These are phyloP conservation scores for Conistra vaccinii DNA, from an alignment of 2,888 invertebrate genomes.

Conservation along the genomic window DNA sequence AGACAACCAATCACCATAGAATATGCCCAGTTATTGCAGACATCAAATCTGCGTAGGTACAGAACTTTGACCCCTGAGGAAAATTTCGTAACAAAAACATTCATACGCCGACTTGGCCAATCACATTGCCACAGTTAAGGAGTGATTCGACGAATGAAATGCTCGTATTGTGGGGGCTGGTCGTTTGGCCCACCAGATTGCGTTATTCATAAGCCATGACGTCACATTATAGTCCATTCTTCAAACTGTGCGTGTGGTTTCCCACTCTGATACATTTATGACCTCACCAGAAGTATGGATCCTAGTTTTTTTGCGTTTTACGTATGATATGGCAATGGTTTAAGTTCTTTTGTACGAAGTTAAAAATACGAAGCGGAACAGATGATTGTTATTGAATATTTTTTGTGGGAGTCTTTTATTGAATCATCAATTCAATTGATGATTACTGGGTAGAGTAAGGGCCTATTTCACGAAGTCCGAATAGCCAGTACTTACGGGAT, in stretches of 20 bases:
- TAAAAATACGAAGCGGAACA: slow-evolving; percentile 31
- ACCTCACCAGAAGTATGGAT: slow-evolving; percentile 36
- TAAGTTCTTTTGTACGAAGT: slow-evolving; percentile 4
- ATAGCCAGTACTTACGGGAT: too few relatives aligned
- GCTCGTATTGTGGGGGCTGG: slow-evolving; percentile 48
- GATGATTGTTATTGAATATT: slow-evolving; percentile 2
- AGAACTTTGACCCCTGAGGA: slow-evolving; percentile 26
- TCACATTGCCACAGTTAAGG: slow-evolving; percentile 12
- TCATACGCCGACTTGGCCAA: slow-evolving; percentile 19
- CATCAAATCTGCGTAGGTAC: not conserved
- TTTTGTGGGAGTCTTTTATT: slow-evolving; percentile 8
- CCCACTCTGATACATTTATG: slow-evolving; percentile 24
- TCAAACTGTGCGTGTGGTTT: slow-evolving; percentile 31
- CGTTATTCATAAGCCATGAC: slow-evolving; percentile 49
- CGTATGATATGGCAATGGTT: slow-evolving; percentile 24
- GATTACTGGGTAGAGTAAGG: not conserved
- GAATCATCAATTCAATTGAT: slow-evolving; percentile 14
- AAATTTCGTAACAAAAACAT: slow-evolving; percentile 45
- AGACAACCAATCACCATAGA: not conserved
- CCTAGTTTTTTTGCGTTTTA: slow-evolving; percentile 28
- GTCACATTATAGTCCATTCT: slow-evolving; percentile 45
- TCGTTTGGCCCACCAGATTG: slow-evolving; percentile 52
- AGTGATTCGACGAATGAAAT: slow-evolving; percentile 54
- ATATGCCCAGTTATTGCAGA: not conserved
- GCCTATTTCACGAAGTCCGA: too few relatives aligned